A percentile compares a stretch with the other conserved stretches of the same genome.
Evolutionary conservation across 2,888 invertebrate genomes (phyloP).

Genomic region (Trichopria drosophilae): DNA sequence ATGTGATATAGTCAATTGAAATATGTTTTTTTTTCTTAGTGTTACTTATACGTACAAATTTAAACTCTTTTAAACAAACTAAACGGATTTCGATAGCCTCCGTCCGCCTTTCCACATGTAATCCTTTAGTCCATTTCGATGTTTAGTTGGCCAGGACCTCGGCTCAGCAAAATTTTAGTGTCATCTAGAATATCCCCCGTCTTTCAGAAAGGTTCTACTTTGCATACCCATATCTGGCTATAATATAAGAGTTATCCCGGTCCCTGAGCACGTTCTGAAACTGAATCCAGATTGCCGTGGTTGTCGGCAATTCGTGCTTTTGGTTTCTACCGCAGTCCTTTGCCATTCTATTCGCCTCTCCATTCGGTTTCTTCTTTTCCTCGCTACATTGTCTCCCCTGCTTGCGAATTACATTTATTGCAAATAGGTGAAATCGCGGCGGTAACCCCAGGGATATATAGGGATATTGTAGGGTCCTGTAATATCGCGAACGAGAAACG

Average conservation of each 20-base stretch:
- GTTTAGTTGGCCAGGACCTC: conserved; percentile 23
- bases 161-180: too few species aligned
- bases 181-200: conserved; percentile 4
- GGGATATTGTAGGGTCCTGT: conserved; percentile 45
- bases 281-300: conserved; percentile 39
- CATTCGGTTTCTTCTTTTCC: conserved; percentile 3
- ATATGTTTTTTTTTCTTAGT: too few species aligned
- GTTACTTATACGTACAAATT: too few species aligned
- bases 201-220: conserved; percentile 38
- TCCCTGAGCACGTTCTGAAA: conserved; percentile 47
- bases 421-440: conserved; percentile 48
- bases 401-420: conserved; percentile 44
- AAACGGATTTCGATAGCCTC: too few species aligned
- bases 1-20: too few species aligned
- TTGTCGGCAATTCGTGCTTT: conserved; percentile 41
- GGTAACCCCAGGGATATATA: conserved; percentile 36
- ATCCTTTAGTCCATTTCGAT: conserved; percentile 10
- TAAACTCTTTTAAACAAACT: too few species aligned
- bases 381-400: conserved; percentile 27
- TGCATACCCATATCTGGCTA: conserved; percentile 45
- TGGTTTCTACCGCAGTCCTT: conserved; percentile 21
- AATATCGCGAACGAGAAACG: conserved; percentile 38
- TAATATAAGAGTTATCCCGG: conserved; percentile 49
- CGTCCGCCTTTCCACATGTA: too few species aligned
- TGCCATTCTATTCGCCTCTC: conserved; percentile 12